Evolutionary conservation across 2,797 vertebrate species (phyloP).

Genomic region (Glyptemys insculpta): DNA sequence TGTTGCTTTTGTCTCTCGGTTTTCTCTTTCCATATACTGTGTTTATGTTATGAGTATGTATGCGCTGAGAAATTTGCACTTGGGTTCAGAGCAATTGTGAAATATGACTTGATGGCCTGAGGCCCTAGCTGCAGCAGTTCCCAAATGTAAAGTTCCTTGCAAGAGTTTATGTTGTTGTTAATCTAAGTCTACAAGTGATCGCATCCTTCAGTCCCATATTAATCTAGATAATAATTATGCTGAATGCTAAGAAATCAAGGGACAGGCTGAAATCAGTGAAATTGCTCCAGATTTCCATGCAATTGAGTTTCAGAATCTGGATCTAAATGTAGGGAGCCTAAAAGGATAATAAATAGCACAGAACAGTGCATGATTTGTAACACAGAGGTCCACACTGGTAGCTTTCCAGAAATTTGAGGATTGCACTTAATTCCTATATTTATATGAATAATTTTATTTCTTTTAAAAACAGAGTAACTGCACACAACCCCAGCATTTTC

Average conservation of each 20-base stretch:
- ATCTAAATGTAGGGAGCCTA: background rate
- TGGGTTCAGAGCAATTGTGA: background rate
- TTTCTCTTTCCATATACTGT: background rate
- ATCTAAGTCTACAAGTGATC: background rate
- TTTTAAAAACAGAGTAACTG: background rate
- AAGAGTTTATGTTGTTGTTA: background rate
- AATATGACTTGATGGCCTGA: background rate
- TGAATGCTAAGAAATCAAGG: background rate
- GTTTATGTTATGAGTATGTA: background rate
- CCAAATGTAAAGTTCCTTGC: background rate
- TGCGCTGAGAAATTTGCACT: background rate
- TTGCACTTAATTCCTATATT: background rate
- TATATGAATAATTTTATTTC: background rate
- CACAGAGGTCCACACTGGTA: accelerated
- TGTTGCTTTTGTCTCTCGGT: background rate
- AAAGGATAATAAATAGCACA: background rate
- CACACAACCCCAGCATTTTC: background rate
- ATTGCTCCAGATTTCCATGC: background rate
- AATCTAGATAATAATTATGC: background rate
- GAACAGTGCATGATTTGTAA: background rate
- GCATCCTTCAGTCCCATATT: background rate
- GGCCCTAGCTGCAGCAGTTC: background rate
- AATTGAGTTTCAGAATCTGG: background rate
- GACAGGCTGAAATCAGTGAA: background rate
- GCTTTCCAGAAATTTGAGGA: background rate